Base-by-base conservation (phyloP, 2,888 invertebrate genomes). In the Melinaea menophilus region DNA sequence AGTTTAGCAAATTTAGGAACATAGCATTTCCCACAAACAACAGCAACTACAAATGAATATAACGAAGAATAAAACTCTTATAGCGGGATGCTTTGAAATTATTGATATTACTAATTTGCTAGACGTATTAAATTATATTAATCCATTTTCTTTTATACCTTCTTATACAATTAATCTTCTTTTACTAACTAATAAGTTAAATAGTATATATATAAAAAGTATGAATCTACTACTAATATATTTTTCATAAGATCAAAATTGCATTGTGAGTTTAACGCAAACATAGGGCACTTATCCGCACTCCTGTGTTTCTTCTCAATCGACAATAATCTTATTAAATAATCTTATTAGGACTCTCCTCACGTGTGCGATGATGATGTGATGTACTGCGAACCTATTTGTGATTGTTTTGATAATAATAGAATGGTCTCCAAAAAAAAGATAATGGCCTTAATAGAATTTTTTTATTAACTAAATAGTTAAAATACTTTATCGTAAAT, bases 321-420 rank as follows among this genome's bases (percentile, higher is more conserved):
- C 48, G 55, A 60, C 61, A 55, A 61, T 64, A 64, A 64, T 64
- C 64, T 61, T 55, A 61, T 64, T 64, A 64, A 64, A n/a, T n/a
- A n/a, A n/a, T n/a, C n/a, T n/a, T n/a, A n/a, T n/a, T n/a, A n/a
- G n/a, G 58, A 61, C 48, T 61, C 61, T 64, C 56, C 31, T 63
- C 64, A 61, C 61, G 58, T 61, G 58, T 47, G 58, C 61, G 55
- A 22, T 22, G 22, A 22, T 22, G 22, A 22, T 22, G 22, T 22
- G 48, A 58, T 61, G 64, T 61, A 55, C 64, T 61, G 55, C 55
- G 55, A 55, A 58, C 55, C 55, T 61, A 64, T 61, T 61, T 64
- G 64, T 61, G 58, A 61, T 58, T 58, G 61, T 64, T 64, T 64
- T 61, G 61, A 61, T 64, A 61, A 61, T 61, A 58, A 57, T 55